These are phyloP conservation scores for Manis crassicaudata DNA, from an alignment of 2,797 vertebrate species.

Conservation along the genomic window DNA sequence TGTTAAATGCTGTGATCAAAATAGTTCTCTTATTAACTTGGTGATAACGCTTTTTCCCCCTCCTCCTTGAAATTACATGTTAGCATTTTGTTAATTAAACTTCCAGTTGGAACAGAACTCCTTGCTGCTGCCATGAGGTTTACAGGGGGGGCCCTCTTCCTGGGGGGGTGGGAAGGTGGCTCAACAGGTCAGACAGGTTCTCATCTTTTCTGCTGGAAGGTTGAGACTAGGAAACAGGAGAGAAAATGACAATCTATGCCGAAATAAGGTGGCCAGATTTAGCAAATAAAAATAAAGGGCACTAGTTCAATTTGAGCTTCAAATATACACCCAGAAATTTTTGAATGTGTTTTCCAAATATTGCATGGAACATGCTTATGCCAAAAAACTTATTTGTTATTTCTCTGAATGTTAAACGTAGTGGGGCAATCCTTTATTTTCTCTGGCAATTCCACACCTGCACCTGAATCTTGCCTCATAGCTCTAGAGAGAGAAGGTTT, in stretches of 20 bases:
- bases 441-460: background rate
- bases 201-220: background rate
- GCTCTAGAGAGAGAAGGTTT: background rate
- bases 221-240: background rate
- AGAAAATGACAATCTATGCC: accelerated
- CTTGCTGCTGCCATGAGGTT: background rate
- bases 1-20: slow-evolving; percentile 83
- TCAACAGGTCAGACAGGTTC: slow-evolving; percentile 59
- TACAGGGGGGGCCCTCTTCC: background rate
- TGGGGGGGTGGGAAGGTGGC: background rate
- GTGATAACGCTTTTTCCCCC: slow-evolving; percentile 66
- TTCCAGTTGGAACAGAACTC: slow-evolving; percentile 78
- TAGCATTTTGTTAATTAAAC: slow-evolving; percentile 80
- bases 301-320: background rate
- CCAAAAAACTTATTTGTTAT: too few relatives aligned
- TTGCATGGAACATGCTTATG: background rate
- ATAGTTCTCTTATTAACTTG: slow-evolving; percentile 83
- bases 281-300: background rate
- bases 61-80: slow-evolving; percentile 77
- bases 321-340: background rate
- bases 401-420: background rate
- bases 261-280: background rate
- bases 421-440: accelerated
- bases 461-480: background rate
- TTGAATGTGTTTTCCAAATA: background rate